phyloP scores from a whole-genome alignment of 1,140 invertebrate species.

The Gryllus bimaculatus region DNA sequence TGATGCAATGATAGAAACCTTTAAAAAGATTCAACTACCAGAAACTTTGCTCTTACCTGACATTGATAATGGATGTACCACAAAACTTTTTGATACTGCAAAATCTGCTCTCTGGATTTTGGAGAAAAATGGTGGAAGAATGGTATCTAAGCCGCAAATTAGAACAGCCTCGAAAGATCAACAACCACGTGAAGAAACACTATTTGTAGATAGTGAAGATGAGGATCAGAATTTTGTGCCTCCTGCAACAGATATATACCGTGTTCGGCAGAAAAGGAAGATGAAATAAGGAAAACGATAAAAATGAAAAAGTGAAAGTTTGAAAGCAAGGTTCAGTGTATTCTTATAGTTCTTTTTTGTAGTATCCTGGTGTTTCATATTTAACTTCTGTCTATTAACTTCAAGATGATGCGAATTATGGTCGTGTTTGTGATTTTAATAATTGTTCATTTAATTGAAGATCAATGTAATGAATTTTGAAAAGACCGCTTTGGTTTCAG shows the following conservation, averaged over 20 bases:
- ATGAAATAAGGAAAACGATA: neutral
- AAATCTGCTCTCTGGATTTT: neutral
- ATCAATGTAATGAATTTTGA: no score
- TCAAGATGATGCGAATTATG: no score
- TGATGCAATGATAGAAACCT: neutral
- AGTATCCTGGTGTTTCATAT: no score
- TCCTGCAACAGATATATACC: neutral
- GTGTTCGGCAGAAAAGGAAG: neutral
- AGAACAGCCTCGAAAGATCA: neutral
- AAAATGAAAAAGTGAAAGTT: no score
- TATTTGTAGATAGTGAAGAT: neutral
- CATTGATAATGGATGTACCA: neutral
- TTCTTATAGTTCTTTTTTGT: no score
- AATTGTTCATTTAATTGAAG: no score
- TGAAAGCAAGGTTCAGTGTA: no score
- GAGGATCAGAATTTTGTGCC: neutral
- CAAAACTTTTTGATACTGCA: neutral
- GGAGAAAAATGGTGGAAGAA: neutral
- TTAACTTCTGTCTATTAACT: no score
- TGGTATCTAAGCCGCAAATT: neutral
- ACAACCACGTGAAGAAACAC: neutral
- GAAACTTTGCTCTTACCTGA: neutral
- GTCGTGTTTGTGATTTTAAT: no score
- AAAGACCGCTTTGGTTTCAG: no score
- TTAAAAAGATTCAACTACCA: neutral